Percentiles rank a stretch among this genome's conserved stretches.
phyloP scores from a whole-genome alignment of 2,888 invertebrate species.

The Cantharis rufa region DNA sequence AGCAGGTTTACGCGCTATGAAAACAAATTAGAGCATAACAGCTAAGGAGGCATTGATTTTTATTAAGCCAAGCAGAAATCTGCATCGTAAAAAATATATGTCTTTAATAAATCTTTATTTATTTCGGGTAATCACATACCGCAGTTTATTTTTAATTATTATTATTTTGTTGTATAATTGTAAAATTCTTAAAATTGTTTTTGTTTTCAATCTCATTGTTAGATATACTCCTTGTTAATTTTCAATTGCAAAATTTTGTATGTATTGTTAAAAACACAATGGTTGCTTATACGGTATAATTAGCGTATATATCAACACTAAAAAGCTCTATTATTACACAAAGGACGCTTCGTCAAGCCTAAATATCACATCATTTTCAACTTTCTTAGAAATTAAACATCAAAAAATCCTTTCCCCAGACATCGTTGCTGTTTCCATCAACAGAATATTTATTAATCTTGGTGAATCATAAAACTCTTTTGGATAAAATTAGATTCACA shows the following conservation, averaged over 20 bases:
- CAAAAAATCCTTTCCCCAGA: neutral
- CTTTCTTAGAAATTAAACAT: neutral
- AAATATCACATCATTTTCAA: neutral
- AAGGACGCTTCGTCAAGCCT: neutral
- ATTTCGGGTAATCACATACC: neutral
- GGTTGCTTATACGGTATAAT: neutral
- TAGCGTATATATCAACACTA: neutral
- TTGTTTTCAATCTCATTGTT: neutral
- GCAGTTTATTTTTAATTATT: neutral
- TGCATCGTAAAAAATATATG: neutral
- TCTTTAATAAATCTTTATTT: neutral
- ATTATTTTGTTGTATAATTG: neutral
- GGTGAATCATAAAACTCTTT: neutral
- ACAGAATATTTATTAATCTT: neutral
- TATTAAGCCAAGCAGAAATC: neutral
- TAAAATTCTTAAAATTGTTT: neutral
- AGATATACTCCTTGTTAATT: neutral
- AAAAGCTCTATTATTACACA: neutral
- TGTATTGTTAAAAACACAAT: neutral
- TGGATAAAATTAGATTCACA: neutral
- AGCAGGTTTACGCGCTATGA: slow-evolving; percentile 15
- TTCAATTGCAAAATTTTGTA: neutral
- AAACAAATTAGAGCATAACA: slow-evolving; percentile 17
- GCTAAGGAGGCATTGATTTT: neutral
- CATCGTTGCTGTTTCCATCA: neutral